Percentiles rank a stretch among this genome's conserved stretches.
Conservation (phyloP, 2,888 invertebrate species). For the Clusia tigrina region DNA sequence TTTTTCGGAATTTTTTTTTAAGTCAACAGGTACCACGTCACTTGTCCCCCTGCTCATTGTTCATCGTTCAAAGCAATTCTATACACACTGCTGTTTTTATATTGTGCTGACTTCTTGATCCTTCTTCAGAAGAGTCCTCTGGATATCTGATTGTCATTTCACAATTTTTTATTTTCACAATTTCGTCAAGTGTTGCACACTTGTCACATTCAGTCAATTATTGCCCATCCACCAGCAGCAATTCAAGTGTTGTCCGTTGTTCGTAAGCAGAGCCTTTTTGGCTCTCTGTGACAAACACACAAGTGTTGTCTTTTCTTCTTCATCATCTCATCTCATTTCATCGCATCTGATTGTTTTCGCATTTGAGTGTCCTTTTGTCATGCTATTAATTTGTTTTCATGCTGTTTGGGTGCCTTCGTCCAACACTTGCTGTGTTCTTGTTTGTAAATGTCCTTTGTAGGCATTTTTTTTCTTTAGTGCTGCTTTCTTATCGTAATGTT, state of each 20-base stretch:
- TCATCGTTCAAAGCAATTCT: not conserved
- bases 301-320: not conserved
- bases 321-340: not conserved
- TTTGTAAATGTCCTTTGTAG: not conserved
- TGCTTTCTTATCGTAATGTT: not conserved
- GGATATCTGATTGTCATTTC: not conserved
- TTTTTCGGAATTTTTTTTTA: not conserved
- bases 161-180: not conserved
- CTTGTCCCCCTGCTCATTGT: too few species aligned
- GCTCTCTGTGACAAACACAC: not conserved
- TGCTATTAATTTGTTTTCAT: slow-evolving; percentile 6
- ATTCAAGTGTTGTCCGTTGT: not conserved
- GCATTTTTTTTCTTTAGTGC: not conserved
- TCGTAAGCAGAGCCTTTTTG: not conserved
- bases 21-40: slow-evolving; percentile 13
- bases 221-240: too few species aligned
- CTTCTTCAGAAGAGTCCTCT: not conserved
- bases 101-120: slow-evolving; percentile 2
- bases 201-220: slow-evolving; percentile 32
- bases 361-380: slow-evolving; percentile 1
- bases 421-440: not conserved
- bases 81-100: not conserved
- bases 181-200: slow-evolving; percentile 28
- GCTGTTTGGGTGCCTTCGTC: slow-evolving; percentile 8
- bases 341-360: slow-evolving; percentile 3